These are phyloP conservation scores for Aleiodes sp. DNA, from an alignment of 1,140 invertebrate species.

Conservation along the genomic window DNA sequence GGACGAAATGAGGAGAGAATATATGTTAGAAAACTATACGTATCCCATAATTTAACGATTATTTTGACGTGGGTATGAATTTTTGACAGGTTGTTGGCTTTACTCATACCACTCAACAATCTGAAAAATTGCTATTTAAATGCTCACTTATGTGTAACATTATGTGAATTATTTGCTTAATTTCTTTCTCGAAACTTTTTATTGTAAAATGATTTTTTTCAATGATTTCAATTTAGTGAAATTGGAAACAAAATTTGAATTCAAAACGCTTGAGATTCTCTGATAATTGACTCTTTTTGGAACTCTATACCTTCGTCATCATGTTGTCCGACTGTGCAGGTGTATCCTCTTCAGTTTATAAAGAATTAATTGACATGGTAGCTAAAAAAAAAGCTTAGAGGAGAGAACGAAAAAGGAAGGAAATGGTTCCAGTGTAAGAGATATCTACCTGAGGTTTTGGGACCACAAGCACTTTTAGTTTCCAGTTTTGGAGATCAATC, in stretches of 20 bases:
- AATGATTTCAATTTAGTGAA: not conserved
- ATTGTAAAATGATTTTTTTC: too few species aligned
- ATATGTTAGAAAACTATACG: constrained; percentile 52
- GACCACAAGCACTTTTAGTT: not conserved
- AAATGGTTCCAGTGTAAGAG: constrained; percentile 4
- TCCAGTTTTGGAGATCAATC: constrained; percentile 16
- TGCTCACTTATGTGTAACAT: constrained; percentile 41
- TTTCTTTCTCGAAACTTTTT: not conserved
- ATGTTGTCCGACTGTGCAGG: not conserved
- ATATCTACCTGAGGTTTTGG: not conserved
- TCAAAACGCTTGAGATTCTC: not conserved
- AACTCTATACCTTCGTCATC: not conserved
- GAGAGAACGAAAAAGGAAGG: too few species aligned
- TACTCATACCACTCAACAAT: constrained; percentile 40
- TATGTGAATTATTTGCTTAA: not conserved
- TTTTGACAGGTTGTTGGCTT: constrained; percentile 58
- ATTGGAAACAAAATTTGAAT: not conserved
- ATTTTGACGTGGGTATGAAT: constrained; percentile 66
- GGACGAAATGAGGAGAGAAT: constrained; percentile 34
- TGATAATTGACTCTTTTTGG: not conserved
- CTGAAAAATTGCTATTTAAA: constrained; percentile 58
- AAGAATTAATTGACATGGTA: constrained; percentile 12
- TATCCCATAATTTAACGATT: constrained; percentile 65
- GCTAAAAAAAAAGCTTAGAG: too few species aligned
- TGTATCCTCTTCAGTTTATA: not conserved